Evolutionary conservation across 2,888 invertebrate species (phyloP).

Genomic region (Schizaphis graminum): DNA sequence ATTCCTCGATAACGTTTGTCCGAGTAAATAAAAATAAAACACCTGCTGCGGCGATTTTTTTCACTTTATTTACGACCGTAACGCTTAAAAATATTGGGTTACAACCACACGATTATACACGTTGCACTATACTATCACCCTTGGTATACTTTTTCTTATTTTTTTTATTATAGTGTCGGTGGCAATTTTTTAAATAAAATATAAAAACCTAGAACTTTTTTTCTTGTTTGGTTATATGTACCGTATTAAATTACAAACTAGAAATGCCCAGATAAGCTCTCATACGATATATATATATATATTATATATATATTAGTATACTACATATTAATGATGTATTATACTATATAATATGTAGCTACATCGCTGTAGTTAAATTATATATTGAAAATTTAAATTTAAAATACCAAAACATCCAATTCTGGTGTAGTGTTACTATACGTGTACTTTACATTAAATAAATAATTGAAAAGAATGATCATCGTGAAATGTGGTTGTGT

Average conservation of each 20-base stretch:
- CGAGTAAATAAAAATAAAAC: conserved; percentile 53
- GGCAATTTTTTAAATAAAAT: conserved; percentile 25
- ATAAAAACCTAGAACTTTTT: neutral
- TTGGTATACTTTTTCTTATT: neutral
- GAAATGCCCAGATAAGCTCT: neutral
- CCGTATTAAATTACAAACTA: neutral
- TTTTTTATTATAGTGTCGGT: neutral
- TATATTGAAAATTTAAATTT: neutral
- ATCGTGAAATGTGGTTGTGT: neutral
- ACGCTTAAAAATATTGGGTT: conserved; percentile 42
- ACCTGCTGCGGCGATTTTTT: conserved; percentile 57
- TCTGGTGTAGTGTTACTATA: neutral
- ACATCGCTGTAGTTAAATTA: neutral
- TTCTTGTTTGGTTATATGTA: neutral
- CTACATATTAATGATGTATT: neutral
- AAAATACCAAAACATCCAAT: conserved; percentile 12
- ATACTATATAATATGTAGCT: neutral
- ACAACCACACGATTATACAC: conserved; percentile 3
- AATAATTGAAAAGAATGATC: neutral
- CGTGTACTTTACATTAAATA: neutral
- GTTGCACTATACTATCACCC: neutral
- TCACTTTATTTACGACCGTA: conserved; percentile 28
- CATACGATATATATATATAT: neutral
- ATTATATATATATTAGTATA: neutral
- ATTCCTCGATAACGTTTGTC: conserved; percentile 34